Base-by-base conservation (phyloP, 2,113 vertebrate species). In the Sylvietta virens region DNA sequence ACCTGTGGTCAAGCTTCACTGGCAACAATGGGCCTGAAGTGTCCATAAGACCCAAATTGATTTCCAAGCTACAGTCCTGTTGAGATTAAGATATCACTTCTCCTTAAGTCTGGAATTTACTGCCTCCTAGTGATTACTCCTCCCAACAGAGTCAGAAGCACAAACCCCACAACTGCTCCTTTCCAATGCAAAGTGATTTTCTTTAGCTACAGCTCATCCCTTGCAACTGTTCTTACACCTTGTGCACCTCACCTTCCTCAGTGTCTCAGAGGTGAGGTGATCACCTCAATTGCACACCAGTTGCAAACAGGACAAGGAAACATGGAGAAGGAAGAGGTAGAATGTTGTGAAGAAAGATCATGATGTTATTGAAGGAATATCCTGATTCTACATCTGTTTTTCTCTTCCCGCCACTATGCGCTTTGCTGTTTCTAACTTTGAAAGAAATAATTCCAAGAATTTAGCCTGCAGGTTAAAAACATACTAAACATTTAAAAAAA, bases 331-430 rank as follows among this genome's bases (percentile, higher is more conserved):
- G 9, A 76, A 67, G 57, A 67, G 10, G 4, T 3, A 20, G 27
- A 39, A 22, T 4, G 11, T 4, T 54, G 6, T 42, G 88, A 26
- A 47, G 9, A 51, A 4, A 7, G 7, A 39, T 48, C 22, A 12
- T 20, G 23, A 9, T 31, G 6, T 35, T 69, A 35, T 4, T 42
- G 23, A 81, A 72, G 28, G 18, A 53, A 18, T 47, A 67, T 33
- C 12, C 14, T 65, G 11, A 4, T 86, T 84, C 18, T 54, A 12
- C 31, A 33, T 2, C 6, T 42, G 5, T 56, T 87, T 84, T 73
- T 70, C 15, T 53, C 19, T 66, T 87, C 39, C 13, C 0, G 0
- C 12, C 19, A 39, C 48, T 20, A 22, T 2, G 14, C 1, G 1
- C 13, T 74, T 84, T 9, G 2, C 22, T 47, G 7, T 37, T 82